Conservation (phyloP, 2,113 vertebrate species). For the Tautogolabrus adspersus region DNA sequence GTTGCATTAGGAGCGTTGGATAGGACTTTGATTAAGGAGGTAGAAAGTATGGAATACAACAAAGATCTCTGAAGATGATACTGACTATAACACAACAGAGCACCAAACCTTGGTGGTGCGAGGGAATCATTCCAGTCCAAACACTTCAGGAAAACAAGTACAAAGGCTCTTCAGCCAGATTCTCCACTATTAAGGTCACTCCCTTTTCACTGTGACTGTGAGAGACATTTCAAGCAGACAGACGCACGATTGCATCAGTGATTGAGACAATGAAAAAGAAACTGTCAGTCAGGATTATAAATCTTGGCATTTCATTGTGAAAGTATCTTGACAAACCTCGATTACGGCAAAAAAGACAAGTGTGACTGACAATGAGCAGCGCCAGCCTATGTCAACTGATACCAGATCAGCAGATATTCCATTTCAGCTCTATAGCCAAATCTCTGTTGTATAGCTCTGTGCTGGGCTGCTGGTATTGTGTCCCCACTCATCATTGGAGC, state of each 20-base stretch:
- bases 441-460: slow-evolving; percentile 66
- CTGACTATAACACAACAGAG: background rate
- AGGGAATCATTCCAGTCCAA: slow-evolving; percentile 8
- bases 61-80: background rate
- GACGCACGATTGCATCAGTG: slow-evolving; percentile 22
- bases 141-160: slow-evolving; percentile 6
- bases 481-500: slow-evolving; percentile 73
- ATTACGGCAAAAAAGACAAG: slow-evolving; percentile 42
- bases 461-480: slow-evolving; percentile 75
- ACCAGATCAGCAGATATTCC: slow-evolving; percentile 65
- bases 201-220: slow-evolving; percentile 30
- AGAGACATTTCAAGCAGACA: slow-evolving; percentile 32
- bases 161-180: slow-evolving; percentile 33
- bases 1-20: background rate
- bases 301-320: slow-evolving; percentile 54
- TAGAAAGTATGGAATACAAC: background rate
- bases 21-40: background rate
- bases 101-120: background rate
- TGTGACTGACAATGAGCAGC: slow-evolving; percentile 52
- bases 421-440: slow-evolving; percentile 58
- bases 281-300: slow-evolving; percentile 64
- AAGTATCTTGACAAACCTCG: slow-evolving; percentile 38
- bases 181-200: slow-evolving; percentile 19
- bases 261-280: slow-evolving; percentile 14
- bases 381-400: slow-evolving; percentile 34